Evolutionary conservation across 2,888 invertebrate species (phyloP), one percentile per base, ranked within the genome.

Genomic region (Idaea aversata): DNA sequence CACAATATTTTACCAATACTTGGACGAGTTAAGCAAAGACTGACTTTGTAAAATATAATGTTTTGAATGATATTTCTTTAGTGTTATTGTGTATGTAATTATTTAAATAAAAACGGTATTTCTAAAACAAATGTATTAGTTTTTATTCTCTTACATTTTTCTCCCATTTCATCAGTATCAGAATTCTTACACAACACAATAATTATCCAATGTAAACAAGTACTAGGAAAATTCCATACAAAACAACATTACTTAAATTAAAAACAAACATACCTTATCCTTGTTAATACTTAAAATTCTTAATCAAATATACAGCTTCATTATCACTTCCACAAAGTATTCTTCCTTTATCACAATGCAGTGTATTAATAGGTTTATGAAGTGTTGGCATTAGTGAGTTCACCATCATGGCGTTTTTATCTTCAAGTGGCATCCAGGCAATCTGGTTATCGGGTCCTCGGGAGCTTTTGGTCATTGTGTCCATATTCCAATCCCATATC

Each of bases 401-500:
- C 0, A 97, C 95, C 78, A 95, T 95, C 83, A 97, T 94, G 60
- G 94, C 90, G 68, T 93, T 94, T 76, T 96, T 95, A 34, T 96
- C 94, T 61, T 95, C 94, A 72, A 96, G 95, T 3, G 95, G 94
- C 75, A 97, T 88, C 96, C 96, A 97, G 0, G 95, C 94, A 71
- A 94, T 75, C 62, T 88, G 85, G 63, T 83, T 87, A 47, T 91
- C 91, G 3, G 84, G 79, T 0, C 85, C 86, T 71, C 85, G 86
- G 0, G 85, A 79, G 63, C 84, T 87, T 66, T 88, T 93, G 0
- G 90, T 90, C 79, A 94, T 86, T 0, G 85, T 80, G 70, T 95
- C 94, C 78, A 95, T 95, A 70, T 96, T 96, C 98, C 98, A 98
- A 80, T 98, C 97, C 97, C 98, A 98, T 4, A 98, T 88, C 83